Evolutionary conservation across 2,113 vertebrate genomes (phyloP).

Genomic region (Oreochromis aureus): DNA sequence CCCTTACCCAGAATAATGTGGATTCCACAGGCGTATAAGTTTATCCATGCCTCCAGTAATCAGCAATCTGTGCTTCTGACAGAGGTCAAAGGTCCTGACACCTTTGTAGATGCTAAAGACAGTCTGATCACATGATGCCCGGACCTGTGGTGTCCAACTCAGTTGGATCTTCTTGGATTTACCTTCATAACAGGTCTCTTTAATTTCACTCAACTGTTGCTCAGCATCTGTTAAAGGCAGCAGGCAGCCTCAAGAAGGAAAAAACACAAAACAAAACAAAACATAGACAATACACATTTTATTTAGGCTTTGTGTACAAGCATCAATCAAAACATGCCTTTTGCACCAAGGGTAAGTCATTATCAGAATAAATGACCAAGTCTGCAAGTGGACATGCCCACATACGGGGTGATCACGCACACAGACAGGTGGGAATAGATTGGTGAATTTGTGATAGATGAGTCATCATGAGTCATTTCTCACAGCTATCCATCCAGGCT

Average conservation of each 20-base stretch:
- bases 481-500: neutral
- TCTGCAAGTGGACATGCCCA: conserved; percentile 2
- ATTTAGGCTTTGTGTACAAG: neutral
- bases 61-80: conserved; percentile 63
- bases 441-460: conserved; percentile 36
- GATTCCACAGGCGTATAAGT: conserved; percentile 74
- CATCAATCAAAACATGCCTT: conserved; percentile 31
- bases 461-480: conserved; percentile 34
- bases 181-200: conserved; percentile 44
- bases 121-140: conserved; percentile 53
- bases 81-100: conserved; percentile 70
- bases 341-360: neutral
- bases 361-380: conserved; percentile 29
- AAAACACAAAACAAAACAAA: neutral
- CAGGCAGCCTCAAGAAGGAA: conserved; percentile 45
- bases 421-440: conserved; percentile 15
- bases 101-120: conserved; percentile 66
- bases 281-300: neutral
- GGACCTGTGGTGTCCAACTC: conserved; percentile 44
- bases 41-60: conserved; percentile 72
- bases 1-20: conserved; percentile 62
- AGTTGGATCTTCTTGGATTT: conserved; percentile 52
- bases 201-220: conserved; percentile 67
- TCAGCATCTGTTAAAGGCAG: conserved; percentile 58
- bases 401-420: neutral